Evolutionary conservation across 2,113 vertebrate species (phyloP).

Genomic region (Sorex araneus): DNA sequence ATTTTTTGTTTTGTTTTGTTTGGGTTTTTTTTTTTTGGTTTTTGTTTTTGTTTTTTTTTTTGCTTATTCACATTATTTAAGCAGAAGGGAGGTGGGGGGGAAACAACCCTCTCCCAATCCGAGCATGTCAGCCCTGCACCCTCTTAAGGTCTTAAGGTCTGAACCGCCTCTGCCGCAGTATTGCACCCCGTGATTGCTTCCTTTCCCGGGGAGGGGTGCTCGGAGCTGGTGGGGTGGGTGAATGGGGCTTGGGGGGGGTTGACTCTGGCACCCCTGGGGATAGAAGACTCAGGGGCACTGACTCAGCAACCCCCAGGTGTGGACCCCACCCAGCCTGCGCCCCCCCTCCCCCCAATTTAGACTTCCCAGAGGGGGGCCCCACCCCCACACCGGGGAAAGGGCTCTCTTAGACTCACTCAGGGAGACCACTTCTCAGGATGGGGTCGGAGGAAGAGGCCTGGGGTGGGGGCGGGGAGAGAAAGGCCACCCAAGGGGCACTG

Average conservation of each 20-base stretch:
- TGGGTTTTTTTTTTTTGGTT: too few species aligned
- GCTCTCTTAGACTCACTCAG: conserved; percentile 83
- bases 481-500: conserved; percentile 54
- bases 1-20: background rate
- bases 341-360: conserved; percentile 57
- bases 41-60: conserved; percentile 6
- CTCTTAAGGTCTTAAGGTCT: conserved; percentile 45
- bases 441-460: conserved; percentile 73
- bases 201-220: conserved; percentile 40
- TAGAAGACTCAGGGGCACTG: conserved; percentile 56
- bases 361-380: conserved; percentile 52
- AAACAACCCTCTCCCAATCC: conserved; percentile 49
- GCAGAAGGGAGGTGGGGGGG: conserved; percentile 71
- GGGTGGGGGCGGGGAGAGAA: conserved; percentile 31
- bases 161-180: conserved; percentile 54
- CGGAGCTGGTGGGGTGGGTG: background rate
- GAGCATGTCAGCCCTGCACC: conserved; percentile 46
- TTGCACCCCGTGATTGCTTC: conserved; percentile 47
- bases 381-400: conserved; percentile 75
- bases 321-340: background rate
- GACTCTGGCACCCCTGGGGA: background rate
- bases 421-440: conserved; percentile 85
- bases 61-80: conserved; percentile 69
- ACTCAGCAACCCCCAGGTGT: conserved; percentile 42
- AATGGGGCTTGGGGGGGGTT: background rate